Conservation (phyloP, 53 echinoderm and acorn worm species). For the Patiria pectinifera region DNA sequence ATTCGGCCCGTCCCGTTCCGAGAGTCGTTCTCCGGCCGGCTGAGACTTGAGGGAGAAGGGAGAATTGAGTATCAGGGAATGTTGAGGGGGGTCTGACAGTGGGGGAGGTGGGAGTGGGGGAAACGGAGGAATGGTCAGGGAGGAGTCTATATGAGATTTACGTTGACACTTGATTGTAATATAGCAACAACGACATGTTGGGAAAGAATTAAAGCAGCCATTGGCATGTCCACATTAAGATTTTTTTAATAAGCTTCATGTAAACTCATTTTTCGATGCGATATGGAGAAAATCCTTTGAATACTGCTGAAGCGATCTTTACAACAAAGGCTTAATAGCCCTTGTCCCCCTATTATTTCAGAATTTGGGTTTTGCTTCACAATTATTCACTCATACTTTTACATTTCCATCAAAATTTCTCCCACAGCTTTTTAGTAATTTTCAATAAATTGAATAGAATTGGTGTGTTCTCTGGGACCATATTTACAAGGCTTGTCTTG, state of each 20-base stretch:
- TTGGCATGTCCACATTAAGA: neutral
- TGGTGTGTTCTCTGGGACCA: too few species aligned
- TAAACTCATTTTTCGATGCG: neutral
- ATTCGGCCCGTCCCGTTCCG: neutral
- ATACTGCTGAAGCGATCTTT: too few species aligned
- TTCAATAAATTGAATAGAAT: too few species aligned
- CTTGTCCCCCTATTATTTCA: too few species aligned
- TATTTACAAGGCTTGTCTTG: too few species aligned
- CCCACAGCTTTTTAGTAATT: too few species aligned
- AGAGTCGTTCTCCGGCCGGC: neutral
- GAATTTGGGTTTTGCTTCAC: too few species aligned
- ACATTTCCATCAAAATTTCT: too few species aligned
- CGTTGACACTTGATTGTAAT: slow-evolving; percentile 34
- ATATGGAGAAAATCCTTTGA: too few species aligned
- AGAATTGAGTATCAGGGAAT: neutral
- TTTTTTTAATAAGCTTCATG: neutral
- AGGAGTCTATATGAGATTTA: slow-evolving; percentile 7
- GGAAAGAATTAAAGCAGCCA: neutral
- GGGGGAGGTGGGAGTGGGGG: neutral
- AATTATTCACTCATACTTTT: too few species aligned
- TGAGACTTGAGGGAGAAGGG: neutral
- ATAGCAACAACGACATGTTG: slow-evolving; percentile 27
- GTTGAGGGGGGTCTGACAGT: neutral
- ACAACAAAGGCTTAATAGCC: too few species aligned
- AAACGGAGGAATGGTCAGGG: neutral